Base-by-base conservation (phyloP, 37 sponge, comb jelly and placozoan species). In the Ianthella basta region DNA sequence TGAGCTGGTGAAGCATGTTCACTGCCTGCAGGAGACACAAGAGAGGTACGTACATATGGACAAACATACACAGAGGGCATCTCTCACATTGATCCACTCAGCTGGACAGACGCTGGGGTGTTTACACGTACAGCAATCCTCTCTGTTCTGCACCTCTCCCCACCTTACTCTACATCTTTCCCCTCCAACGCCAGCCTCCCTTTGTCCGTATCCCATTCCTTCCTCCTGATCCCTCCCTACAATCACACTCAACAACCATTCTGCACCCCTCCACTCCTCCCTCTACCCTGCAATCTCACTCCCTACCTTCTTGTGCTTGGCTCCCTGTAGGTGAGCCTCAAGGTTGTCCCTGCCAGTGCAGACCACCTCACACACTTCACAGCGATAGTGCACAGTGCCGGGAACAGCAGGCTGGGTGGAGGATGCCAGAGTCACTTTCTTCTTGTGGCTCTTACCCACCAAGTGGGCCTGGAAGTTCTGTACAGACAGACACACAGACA, bases 401-500 rank as follows among this genome's bases (percentile, higher is more conserved):
- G 81, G 68, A 6, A 38, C 61, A 0, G 41, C 63, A 3, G 69
- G 66, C 0, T 19, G 0, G 32, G 34, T 18, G 30, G 82, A 37
- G 41, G 84, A 83, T 55, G 81, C 64, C 35, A 79, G 66, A 15
- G 86, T 78, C 25, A 67, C 59, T 70, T 92, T 94, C 86, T 91
- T 94, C 89, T 94, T 92, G 81, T 97, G 98, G 24, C 59, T 73
- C 68, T 94, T 93, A 19, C 98, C 98, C 60, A 87, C 93, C 86
- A 95, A 25, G 61, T 97, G 98, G 24, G 95, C 87, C 82, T 94
- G 90, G 86, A 91, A 93, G 12, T 95, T 92, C 92, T 95, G 53
- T 18, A 72, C 65, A 40, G 34, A 23, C 34, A 30, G 53, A 34
- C 19, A 63, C 55, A 86, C 33, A 36, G 35, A 70, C 23, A 56